Percentiles rank a stretch among this genome's conserved stretches.
These are phyloP conservation scores for Junonia oenone DNA, from an alignment of 2,888 invertebrate genomes.

Conservation along the genomic window DNA sequence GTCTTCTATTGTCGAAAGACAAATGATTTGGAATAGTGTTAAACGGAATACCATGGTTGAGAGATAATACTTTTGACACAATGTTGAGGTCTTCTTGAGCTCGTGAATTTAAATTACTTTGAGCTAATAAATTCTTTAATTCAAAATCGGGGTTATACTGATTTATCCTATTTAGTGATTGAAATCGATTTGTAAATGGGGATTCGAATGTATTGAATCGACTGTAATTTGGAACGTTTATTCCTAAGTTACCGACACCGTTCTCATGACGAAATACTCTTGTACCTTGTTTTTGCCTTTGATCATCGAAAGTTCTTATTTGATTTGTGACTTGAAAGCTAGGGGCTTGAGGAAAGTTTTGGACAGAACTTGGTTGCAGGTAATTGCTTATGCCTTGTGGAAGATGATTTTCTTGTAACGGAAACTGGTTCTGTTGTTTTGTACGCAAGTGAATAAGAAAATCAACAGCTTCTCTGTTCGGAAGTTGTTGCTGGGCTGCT, in stretches of 20 bases:
- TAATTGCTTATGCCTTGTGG: conserved; percentile 65
- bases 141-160: conserved; percentile 71
- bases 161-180: conserved; percentile 54
- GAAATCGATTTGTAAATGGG: conserved; percentile 50
- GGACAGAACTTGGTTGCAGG: conserved; percentile 51
- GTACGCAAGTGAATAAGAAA: conserved; percentile 68
- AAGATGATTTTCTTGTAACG: conserved; percentile 69
- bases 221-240: conserved; percentile 66
- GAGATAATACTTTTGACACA: conserved; percentile 88
- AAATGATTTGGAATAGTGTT: conserved; percentile 63
- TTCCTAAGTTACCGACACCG: conserved; percentile 82
- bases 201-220: conserved; percentile 57
- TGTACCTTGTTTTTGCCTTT: conserved; percentile 55
- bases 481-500: conserved; percentile 77
- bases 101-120: conserved; percentile 82
- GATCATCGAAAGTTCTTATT: conserved; percentile 46
- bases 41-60: conserved; percentile 85
- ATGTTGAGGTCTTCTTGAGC: conserved; percentile 87
- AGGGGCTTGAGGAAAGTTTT: conserved; percentile 52
- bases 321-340: conserved; percentile 47
- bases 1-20: conserved; percentile 64
- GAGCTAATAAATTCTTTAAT: conserved; percentile 82
- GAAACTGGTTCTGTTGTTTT: conserved; percentile 67
- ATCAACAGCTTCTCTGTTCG: conserved; percentile 78
- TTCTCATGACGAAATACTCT: conserved; percentile 79